Conservation (phyloP, 2,113 vertebrate genomes). For the Bolborhynchus lineola region DNA sequence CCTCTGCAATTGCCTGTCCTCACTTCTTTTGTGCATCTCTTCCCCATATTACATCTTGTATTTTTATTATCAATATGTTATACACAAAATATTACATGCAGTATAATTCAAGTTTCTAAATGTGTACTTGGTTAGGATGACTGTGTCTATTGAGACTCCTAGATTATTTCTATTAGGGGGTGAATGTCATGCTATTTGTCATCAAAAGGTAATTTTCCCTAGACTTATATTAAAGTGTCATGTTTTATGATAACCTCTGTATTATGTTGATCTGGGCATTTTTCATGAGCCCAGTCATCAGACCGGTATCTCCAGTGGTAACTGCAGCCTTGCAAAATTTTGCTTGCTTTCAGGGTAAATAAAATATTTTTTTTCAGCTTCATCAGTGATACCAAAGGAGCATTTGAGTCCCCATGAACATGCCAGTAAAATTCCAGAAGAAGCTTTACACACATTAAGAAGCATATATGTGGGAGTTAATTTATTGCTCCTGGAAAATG, state of each 20-base stretch:
- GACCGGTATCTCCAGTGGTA: not conserved
- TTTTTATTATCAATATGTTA: conserved; percentile 30
- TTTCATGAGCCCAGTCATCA: conserved; percentile 29
- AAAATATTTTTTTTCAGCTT: not conserved
- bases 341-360: not conserved
- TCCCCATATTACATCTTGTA: not conserved
- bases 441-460: not conserved
- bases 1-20: not conserved
- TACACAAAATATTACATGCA: conserved; percentile 24
- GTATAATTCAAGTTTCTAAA: conserved; percentile 23
- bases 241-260: conserved; percentile 42
- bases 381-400: not conserved
- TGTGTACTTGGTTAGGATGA: not conserved
- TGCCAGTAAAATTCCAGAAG: not conserved
- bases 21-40: not conserved
- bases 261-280: conserved; percentile 41
- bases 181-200: conserved; percentile 47
- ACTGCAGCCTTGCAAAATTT: conserved; percentile 1
- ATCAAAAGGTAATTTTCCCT: conserved; percentile 47
- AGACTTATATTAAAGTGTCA: conserved; percentile 38
- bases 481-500: not conserved
- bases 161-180: conserved; percentile 39
- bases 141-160: conserved; percentile 36
- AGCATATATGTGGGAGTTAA: not conserved
- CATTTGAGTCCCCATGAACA: not conserved